A percentile compares a stretch with the other conserved stretches of the same genome.
Evolutionary conservation across 2,113 vertebrate genomes (phyloP).

Genomic region (Sorex araneus): DNA sequence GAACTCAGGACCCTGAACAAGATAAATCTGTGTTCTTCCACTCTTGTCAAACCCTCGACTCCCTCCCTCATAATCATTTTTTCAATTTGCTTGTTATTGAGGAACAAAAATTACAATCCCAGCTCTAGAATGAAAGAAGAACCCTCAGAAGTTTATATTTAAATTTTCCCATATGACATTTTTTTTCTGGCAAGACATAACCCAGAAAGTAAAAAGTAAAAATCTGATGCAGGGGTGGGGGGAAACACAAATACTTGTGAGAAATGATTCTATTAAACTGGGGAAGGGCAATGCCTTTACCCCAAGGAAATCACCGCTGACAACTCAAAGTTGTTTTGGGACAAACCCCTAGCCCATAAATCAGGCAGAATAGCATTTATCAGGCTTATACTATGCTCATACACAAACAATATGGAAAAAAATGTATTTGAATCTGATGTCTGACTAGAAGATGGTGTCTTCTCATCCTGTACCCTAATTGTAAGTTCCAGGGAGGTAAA

Average conservation of each 20-base stretch:
- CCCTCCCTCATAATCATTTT: not conserved
- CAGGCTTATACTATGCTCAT: not conserved
- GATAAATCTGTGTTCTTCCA: too few relatives aligned
- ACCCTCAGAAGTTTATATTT: not conserved
- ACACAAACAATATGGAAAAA: not conserved
- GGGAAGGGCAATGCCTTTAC: not conserved
- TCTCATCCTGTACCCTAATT: not conserved
- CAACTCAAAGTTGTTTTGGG: not conserved
- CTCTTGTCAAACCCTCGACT: too few relatives aligned
- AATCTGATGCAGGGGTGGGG: not conserved
- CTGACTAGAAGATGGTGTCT: not conserved
- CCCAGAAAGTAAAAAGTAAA: not conserved
- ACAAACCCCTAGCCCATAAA: not conserved
- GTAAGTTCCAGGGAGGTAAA: not conserved
- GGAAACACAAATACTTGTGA: not conserved
- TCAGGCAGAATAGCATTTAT: not conserved
- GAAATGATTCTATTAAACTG: not conserved
- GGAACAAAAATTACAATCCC: conserved; percentile 6
- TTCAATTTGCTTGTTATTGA: conserved; percentile 30
- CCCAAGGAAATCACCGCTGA: not conserved
- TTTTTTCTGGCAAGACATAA: not conserved
- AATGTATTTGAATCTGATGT: not conserved
- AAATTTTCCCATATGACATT: not conserved
- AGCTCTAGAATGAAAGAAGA: not conserved
- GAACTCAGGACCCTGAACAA: too few relatives aligned